Percentiles rank a stretch among this genome's conserved stretches.
phyloP scores from a whole-genome alignment of 2,888 invertebrate species.

The Eristalinus sepulchralis region DNA sequence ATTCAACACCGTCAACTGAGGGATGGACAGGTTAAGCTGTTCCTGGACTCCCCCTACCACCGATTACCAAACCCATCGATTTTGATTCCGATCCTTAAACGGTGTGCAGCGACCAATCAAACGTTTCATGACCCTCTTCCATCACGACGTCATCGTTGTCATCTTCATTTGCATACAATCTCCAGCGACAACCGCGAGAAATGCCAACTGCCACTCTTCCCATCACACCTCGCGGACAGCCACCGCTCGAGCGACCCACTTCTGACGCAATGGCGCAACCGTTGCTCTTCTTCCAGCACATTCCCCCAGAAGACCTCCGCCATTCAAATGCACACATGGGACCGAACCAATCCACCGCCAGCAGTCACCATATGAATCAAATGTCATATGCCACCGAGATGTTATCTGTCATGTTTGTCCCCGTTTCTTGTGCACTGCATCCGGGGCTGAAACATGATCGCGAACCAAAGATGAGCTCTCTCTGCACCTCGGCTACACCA shows the following conservation, averaged over 20 bases:
- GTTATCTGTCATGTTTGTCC: conserved; percentile 70
- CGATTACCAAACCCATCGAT: no score
- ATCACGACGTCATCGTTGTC: not conserved
- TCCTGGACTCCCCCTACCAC: no score
- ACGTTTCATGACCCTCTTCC: not conserved
- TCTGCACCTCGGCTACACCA: conserved; percentile 54
- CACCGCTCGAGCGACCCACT: not conserved
- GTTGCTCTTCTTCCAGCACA: not conserved
- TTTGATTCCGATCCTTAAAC: not conserved
- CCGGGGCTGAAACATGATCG: conserved; percentile 61
- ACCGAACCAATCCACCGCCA: conserved; percentile 12
- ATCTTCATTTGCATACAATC: not conserved
- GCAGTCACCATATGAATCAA: conserved; percentile 60
- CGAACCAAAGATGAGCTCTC: conserved; percentile 61
- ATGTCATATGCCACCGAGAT: conserved; percentile 68
- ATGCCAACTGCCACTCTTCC: not conserved
- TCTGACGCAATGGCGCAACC: not conserved
- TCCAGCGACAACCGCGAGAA: not conserved
- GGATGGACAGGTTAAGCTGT: no score
- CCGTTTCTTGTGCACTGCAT: conserved; percentile 61
- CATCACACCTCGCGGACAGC: not conserved
- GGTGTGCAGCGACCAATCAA: not conserved
- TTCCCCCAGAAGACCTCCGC: not conserved
- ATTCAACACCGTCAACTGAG: no score
- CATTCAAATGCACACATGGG: not conserved